Percentiles rank a stretch among this genome's conserved stretches.
Evolutionary conservation across 2,888 invertebrate genomes (phyloP).

Genomic region (Epiblema foenella): DNA sequence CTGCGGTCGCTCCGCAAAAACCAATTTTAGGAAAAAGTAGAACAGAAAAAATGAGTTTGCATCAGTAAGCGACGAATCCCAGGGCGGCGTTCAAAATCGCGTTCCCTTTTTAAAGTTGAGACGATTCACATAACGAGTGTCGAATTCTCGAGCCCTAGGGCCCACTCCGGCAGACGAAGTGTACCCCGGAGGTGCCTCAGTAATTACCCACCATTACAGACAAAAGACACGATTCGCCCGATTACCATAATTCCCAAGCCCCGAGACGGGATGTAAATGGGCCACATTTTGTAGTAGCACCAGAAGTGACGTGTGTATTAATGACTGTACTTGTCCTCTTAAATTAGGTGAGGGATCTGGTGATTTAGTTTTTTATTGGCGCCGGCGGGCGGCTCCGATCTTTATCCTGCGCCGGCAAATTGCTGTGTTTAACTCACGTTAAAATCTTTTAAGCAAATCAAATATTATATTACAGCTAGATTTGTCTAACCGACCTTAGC

Average conservation of each 20-base stretch:
- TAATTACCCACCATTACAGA: constrained; percentile 85
- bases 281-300: constrained; percentile 83
- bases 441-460: constrained; percentile 46
- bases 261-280: constrained; percentile 81
- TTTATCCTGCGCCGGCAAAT: constrained; percentile 57
- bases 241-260: constrained; percentile 84
- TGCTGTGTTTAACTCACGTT: constrained; percentile 48
- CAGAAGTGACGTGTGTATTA: constrained; percentile 83
- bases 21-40: constrained; percentile 64
- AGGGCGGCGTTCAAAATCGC: constrained; percentile 77
- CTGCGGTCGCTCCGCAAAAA: constrained; percentile 49
- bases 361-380: constrained; percentile 82
- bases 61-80: constrained; percentile 72
- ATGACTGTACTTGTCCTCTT: constrained; percentile 83
- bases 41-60: constrained; percentile 63
- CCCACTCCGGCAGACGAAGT: constrained; percentile 72
- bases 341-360: constrained; percentile 82
- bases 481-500: constrained; percentile 12
- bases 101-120: constrained; percentile 83
- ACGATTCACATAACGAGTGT: constrained; percentile 83
- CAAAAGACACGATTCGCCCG: constrained; percentile 83
- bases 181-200: constrained; percentile 80
- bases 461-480: constrained; percentile 30
- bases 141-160: constrained; percentile 77
- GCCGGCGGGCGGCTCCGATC: constrained; percentile 57